These are phyloP conservation scores for Pristionchus exspectatus DNA, from an alignment of 2,888 invertebrate genomes.

Conservation along the genomic window DNA sequence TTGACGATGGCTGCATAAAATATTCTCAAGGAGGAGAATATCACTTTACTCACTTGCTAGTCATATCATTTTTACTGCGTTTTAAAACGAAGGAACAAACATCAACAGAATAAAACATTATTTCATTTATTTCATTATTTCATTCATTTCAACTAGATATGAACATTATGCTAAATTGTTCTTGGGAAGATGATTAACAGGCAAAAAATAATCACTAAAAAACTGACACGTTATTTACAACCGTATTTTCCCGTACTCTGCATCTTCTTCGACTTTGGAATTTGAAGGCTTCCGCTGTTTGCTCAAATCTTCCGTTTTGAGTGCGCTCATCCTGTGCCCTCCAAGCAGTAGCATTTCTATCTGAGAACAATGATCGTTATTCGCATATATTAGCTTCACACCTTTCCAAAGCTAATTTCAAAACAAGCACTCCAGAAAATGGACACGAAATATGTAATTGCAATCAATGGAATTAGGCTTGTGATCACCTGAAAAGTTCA, in stretches of 20 bases:
- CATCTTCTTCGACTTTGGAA: neutral
- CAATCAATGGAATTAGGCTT: neutral
- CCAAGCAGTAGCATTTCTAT: neutral
- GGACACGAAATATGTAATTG: neutral
- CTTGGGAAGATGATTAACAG: too few species aligned
- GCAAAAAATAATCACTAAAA: too few species aligned
- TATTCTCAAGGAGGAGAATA: neutral
- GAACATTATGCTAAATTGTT: too few species aligned
- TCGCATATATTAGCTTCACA: neutral
- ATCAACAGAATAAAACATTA: too few species aligned
- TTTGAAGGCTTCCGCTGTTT: neutral
- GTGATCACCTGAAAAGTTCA: neutral
- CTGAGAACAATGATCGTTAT: neutral
- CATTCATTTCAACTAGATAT: too few species aligned
- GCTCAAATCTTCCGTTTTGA: neutral
- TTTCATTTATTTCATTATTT: too few species aligned
- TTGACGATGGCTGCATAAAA: neutral
- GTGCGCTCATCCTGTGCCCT: neutral
- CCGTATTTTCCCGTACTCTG: neutral
- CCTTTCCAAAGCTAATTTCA: constrained; percentile 50
- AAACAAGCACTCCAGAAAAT: constrained; percentile 49
- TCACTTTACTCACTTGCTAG: neutral
- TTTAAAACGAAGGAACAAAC: too few species aligned
- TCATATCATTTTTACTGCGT: too few species aligned
- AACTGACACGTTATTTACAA: neutral